Conservation (phyloP, 2,797 vertebrate genomes). For the Helicolenus hilgendorfi region DNA sequence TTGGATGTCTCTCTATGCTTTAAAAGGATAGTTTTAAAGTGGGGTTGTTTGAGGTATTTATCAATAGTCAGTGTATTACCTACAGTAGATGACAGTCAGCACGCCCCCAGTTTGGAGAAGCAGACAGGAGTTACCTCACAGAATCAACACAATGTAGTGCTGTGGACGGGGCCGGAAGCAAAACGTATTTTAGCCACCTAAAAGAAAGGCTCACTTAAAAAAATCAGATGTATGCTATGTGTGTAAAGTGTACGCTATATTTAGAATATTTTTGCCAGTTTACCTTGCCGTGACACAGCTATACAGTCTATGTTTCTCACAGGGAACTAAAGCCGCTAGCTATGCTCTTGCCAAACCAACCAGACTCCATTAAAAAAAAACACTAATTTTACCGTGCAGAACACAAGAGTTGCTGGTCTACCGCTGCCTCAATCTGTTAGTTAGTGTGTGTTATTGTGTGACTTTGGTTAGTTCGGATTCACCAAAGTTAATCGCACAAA, state of each 20-base stretch:
- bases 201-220: not conserved
- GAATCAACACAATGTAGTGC: not conserved
- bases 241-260: not conserved
- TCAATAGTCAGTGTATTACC: not conserved
- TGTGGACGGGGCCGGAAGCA: not conserved
- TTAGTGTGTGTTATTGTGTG: not conserved
- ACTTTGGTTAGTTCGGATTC: not conserved
- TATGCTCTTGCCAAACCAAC: not conserved
- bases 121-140: not conserved
- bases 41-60: not conserved
- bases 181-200: not conserved
- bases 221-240: not conserved
- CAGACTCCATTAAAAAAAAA: no score
- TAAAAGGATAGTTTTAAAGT: not conserved
- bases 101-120: no score
- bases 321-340: not conserved
- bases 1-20: not conserved
- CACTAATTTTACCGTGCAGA: no score
- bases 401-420: not conserved
- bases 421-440: not conserved
- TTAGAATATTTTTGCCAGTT: not conserved
- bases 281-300: not conserved
- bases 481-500: not conserved
- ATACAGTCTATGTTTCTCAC: not conserved
- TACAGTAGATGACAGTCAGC: not conserved